Base-by-base conservation (phyloP, 2,888 invertebrate genomes). In the Ophraella communa region DNA sequence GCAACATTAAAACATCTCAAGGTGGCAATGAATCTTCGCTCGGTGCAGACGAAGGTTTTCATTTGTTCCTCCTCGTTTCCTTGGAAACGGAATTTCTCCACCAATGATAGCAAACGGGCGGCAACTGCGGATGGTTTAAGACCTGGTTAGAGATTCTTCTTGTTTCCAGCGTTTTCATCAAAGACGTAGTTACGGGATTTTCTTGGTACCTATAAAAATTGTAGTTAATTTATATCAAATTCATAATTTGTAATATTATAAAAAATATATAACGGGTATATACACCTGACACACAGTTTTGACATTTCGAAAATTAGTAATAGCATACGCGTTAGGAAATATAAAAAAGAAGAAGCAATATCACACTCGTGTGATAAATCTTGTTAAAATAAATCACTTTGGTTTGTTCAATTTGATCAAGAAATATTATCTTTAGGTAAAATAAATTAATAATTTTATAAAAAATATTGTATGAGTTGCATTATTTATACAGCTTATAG, bases 1-100 rank as follows among this genome's bases (percentile, higher is more conserved):
- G 80, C 80, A 81, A 82, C 81, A 81, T 82, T 82, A 82, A 80
- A 81, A 80, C 80, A 81, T 82, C 82, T 82, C 82, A 81, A 82
- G 82, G 82, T 81, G 82, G 80, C 79, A 75, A 81, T 82, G 81
- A 82, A 82, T 82, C 82, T 82, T 76, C 74, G 75, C 75, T 65
- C 66, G 66, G 65, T 67, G 68, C 67, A 68, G 61, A 77, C 78
- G 77, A 76, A 74, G 78, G 73, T 74, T 76, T 74, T 78, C 73
- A 77, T 77, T 76, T 77, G 78, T 80, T 78, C 80, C 79, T 79
- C 80, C 79, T 79, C 76, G 82, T 83, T 80, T 76, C 82, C 80
- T 76, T 79, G 81, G 81, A 71, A 74, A 83, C 82, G 74, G 72
- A 69, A 70, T 69, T 75, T 74, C 76, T 78, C 79, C 81, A 75